Conservation (phyloP, 1,140 invertebrate species). For the Ceratitis capitata region DNA sequence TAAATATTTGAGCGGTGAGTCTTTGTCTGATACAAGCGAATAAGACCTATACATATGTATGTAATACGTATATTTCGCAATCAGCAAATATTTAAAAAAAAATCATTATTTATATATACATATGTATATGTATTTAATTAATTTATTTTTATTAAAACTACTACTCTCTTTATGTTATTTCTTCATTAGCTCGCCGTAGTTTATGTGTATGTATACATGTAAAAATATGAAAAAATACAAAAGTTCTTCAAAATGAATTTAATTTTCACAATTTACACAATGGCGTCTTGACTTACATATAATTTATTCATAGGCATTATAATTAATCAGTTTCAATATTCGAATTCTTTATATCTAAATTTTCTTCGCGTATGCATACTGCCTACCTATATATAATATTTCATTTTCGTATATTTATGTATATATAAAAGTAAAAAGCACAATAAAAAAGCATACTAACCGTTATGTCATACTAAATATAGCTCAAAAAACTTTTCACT, state of each 20-base stretch:
- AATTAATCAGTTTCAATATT: slow-evolving; percentile 37
- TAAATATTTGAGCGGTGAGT: not conserved
- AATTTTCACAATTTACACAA: slow-evolving; percentile 4
- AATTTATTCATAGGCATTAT: not conserved
- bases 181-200: not conserved
- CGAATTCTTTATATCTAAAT: slow-evolving; percentile 17
- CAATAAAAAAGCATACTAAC: slow-evolving; percentile 34
- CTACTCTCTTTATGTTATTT: not conserved
- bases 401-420: slow-evolving; percentile 9
- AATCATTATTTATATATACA: not conserved
- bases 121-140: not conserved
- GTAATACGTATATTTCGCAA: not conserved
- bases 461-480: slow-evolving; percentile 13
- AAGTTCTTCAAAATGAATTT: slow-evolving; percentile 33
- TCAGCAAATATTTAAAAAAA: not conserved
- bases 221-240: slow-evolving; percentile 9
- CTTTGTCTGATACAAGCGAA: not conserved
- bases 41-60: too few species aligned
- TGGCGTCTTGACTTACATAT: slow-evolving; percentile 28
- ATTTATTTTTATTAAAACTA: not conserved
- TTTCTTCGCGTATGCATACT: not conserved
- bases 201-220: not conserved
- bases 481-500: not conserved
- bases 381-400: too few species aligned
- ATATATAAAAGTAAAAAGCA: slow-evolving; percentile 36